Percentiles rank a stretch among this genome's conserved stretches.
Evolutionary conservation across 2,113 vertebrate genomes (phyloP).

Genomic region (Chloropsis cyanopogon): DNA sequence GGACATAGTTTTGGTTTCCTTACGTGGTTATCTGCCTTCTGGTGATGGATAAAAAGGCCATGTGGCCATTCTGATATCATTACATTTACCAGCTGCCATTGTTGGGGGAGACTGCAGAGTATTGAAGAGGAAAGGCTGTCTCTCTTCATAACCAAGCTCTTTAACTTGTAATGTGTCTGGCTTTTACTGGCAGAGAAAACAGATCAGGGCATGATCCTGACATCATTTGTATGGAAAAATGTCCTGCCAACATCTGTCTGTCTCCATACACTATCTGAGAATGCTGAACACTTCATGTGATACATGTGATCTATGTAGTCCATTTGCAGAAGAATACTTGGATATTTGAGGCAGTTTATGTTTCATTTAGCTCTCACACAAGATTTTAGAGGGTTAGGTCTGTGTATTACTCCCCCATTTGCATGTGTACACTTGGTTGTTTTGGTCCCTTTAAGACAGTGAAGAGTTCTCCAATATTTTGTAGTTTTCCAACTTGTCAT

Average conservation of each 20-base stretch:
- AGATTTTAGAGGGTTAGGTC: not conserved
- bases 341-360: not conserved
- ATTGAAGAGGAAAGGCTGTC: slow-evolving; percentile 1
- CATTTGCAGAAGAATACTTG: not conserved
- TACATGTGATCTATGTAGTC: not conserved
- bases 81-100: slow-evolving; percentile 36
- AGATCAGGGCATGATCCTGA: not conserved
- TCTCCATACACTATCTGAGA: not conserved
- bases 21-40: slow-evolving; percentile 17
- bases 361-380: not conserved
- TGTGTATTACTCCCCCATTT: not conserved
- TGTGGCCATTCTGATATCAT: slow-evolving; percentile 22
- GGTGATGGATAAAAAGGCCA: slow-evolving; percentile 16
- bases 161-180: not conserved
- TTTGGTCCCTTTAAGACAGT: not conserved
- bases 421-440: not conserved
- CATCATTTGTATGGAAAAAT: not conserved
- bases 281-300: not conserved
- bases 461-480: not conserved
- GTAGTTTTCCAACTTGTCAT: not conserved
- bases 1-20: not conserved
- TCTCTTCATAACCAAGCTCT: slow-evolving; percentile 26
- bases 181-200: not conserved
- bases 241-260: not conserved
- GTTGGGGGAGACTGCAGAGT: not conserved